Evolutionary conservation across 2,113 vertebrate species (phyloP).

Genomic region (Hydropotes inermis): DNA sequence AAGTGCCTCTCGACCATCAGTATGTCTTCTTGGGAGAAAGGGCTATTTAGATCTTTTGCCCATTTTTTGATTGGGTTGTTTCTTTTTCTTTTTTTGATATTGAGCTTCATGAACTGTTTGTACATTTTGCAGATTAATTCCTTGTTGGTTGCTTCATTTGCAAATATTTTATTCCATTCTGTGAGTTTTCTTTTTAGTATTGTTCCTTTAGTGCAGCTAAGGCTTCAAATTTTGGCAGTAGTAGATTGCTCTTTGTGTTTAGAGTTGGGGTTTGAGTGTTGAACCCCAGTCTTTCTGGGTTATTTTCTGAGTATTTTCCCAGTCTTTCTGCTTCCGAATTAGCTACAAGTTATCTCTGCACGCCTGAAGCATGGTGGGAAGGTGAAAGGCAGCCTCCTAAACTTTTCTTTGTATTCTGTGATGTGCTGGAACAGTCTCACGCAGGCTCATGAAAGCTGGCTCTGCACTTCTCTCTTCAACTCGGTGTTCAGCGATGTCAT

Average conservation of each 20-base stretch:
- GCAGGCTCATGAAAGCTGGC: not conserved
- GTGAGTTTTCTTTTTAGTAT: not conserved
- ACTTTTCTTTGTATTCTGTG: not conserved
- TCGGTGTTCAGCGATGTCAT: not conserved
- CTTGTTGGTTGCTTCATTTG: not conserved
- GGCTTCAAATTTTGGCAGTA: not conserved
- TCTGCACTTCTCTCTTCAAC: not conserved
- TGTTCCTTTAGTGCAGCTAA: not conserved
- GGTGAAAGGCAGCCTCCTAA: not conserved
- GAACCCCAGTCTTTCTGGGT: not conserved
- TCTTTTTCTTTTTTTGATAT: not conserved
- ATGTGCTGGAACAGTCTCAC: not conserved
- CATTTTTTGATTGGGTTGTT: not conserved
- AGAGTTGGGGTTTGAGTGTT: not conserved
- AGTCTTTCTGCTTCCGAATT: not conserved
- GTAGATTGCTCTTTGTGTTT: not conserved
- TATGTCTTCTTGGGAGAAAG: not conserved
- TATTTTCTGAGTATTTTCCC: not conserved
- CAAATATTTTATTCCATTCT: not conserved
- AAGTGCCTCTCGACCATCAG: not conserved
- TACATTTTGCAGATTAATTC: not conserved
- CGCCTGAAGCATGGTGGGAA: not conserved
- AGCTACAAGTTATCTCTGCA: not conserved
- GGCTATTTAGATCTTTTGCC: not conserved
- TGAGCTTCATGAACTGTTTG: not conserved